Evolutionary conservation across 2,888 invertebrate genomes (phyloP).

Genomic region (Euproctis similis): DNA sequence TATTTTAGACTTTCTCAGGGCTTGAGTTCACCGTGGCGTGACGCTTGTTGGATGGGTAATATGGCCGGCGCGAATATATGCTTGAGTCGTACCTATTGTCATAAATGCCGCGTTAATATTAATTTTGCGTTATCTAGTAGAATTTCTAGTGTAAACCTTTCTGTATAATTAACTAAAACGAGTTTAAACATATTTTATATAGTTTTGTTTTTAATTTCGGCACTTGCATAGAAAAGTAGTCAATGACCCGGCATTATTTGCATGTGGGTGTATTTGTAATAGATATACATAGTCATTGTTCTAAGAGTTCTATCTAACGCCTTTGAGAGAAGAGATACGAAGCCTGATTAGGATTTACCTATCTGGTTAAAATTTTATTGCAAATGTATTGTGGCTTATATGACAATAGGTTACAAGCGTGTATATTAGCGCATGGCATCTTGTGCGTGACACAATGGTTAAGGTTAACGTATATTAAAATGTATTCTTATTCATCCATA

Average conservation of each 20-base stretch:
- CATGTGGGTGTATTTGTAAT: slow-evolving; percentile 48
- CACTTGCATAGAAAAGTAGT: slow-evolving; percentile 43
- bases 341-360: too few relatives aligned
- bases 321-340: too few relatives aligned
- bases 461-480: slow-evolving; percentile 13
- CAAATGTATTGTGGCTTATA: too few relatives aligned
- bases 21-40: slow-evolving; percentile 60
- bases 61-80: slow-evolving; percentile 69
- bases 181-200: too few relatives aligned
- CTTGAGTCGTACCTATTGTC: slow-evolving; percentile 46
- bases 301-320: slow-evolving; percentile 6
- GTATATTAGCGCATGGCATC: slow-evolving; percentile 28
- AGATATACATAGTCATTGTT: slow-evolving; percentile 54
- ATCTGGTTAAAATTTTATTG: too few relatives aligned
- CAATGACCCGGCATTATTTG: slow-evolving; percentile 70
- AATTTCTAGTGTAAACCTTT: too few relatives aligned
- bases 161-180: too few relatives aligned
- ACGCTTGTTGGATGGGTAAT: slow-evolving; percentile 61
- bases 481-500: slow-evolving; percentile 11
- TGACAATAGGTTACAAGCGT: slow-evolving; percentile 37
- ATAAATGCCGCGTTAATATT: slow-evolving; percentile 42
- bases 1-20: slow-evolving; percentile 59
- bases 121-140: slow-evolving; percentile 25
- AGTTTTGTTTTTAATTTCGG: slow-evolving; percentile 41
- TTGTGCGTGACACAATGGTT: slow-evolving; percentile 4